Base-by-base conservation (phyloP, 2,888 invertebrate genomes). In the Tinea pellionella region DNA sequence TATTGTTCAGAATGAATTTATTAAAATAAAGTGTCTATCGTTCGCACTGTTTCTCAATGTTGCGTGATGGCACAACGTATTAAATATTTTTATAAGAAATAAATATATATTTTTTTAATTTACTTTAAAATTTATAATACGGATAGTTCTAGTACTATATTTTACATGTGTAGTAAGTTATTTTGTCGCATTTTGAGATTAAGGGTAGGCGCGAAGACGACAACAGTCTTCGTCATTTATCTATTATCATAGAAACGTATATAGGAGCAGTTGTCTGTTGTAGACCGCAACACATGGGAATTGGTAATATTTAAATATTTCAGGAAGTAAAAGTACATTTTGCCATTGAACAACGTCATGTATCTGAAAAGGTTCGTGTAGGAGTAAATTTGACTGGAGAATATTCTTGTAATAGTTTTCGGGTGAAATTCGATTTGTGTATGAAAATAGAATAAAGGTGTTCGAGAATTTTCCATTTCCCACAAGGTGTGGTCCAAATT, bases 1-100 rank as follows among this genome's bases (percentile, higher is more conserved):
- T 42, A 19, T n/a, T 15, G 59, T 59, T 29, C 24, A n/a, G 41
- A 59, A 47, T 29, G 59, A 59, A 47, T 59, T 59, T 59, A 59
- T 59, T 59, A 59, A 47, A 59, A 47, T 47, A 43, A 59, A 59
- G 47, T 59, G 57, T 57, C 32, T 57, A 32, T 57, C 32, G 16
- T 32, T 30, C 57, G 19, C 57, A 32, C 57, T 32, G 15, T 7
- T 53, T 24, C 13, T 13, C 19, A 19, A 15, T 15, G 57, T 7
- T 32, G 57, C 11, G 29, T 19, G 18, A 57, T 15, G 32, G 32
- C 57, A 57, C 1, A 57, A 57, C 16, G 30, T 8, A 3, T 2
- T 9, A 47, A 15, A 47, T n/a, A 47, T 18, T 37, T 6, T 37
- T 37, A 6, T 37, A 30, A 30, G 4, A 30, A 30, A 30, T 30